Evolutionary conservation across 2,888 invertebrate genomes (phyloP).

Genomic region (Mechanitis mazaeus): DNA sequence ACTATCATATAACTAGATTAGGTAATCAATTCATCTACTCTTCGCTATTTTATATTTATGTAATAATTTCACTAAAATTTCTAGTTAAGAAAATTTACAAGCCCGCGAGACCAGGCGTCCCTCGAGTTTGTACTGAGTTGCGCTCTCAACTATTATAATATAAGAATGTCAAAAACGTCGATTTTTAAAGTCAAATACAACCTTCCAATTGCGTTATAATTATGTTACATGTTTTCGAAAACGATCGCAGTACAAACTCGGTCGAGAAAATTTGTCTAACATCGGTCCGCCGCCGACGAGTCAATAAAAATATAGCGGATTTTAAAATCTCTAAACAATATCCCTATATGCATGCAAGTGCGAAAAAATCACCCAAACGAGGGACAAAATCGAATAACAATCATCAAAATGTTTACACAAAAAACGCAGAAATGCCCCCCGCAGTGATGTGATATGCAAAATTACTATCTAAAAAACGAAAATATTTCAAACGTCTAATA

Average conservation of each 20-base stretch:
- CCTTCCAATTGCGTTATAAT: not conserved
- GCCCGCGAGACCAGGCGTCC: conserved; percentile 28
- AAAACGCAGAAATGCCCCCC: conserved; percentile 54
- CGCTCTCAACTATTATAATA: not conserved
- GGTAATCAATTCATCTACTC: conserved; percentile 71
- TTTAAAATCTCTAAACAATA: conserved; percentile 40
- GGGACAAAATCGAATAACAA: conserved; percentile 46
- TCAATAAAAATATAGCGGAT: conserved; percentile 59
- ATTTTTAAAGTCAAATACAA: too few relatives aligned
- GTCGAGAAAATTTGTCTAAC: conserved; percentile 47
- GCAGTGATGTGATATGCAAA: conserved; percentile 64
- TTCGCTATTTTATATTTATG: conserved; percentile 52
- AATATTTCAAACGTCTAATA: not conserved
- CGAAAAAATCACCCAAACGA: conserved; percentile 40
- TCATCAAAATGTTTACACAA: conserved; percentile 35
- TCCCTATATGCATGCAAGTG: conserved; percentile 66
- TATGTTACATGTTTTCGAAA: not conserved
- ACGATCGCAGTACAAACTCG: conserved; percentile 32
- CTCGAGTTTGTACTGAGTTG: not conserved
- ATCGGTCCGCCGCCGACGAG: conserved; percentile 56
- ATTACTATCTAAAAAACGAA: conserved; percentile 53
- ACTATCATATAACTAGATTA: conserved; percentile 66
- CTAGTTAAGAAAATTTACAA: conserved; percentile 57
- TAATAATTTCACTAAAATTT: conserved; percentile 65
- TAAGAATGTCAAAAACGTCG: conserved; percentile 7